Conservation (phyloP, 23 tunicate genomes). For the Ascidia mentula region DNA sequence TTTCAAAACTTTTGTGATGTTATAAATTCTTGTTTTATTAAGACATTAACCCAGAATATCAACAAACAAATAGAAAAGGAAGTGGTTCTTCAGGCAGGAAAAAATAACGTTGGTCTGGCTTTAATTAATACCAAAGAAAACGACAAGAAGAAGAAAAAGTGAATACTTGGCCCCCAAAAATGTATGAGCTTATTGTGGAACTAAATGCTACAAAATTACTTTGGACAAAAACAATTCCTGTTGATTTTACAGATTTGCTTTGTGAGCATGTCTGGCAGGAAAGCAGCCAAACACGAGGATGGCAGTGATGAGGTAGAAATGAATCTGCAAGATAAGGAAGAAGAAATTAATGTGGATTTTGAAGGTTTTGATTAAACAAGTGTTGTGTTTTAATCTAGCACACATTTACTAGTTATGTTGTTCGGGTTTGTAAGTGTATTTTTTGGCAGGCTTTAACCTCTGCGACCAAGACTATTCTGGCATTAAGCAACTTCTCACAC, state of each 20-base stretch:
- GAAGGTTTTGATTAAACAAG: conserved; percentile 47
- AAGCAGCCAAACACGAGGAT: conserved; percentile 19
- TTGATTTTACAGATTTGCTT: background rate
- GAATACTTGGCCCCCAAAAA: too few species aligned
- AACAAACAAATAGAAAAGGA: conserved; percentile 79
- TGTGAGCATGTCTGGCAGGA: conserved; percentile 19
- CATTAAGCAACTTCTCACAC: conserved; percentile 62
- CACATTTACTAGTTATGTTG: too few species aligned
- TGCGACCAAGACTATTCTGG: conserved; percentile 67
- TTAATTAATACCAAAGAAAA: conserved; percentile 18
- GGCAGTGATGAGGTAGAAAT: conserved; percentile 31
- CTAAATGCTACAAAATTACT: too few species aligned
- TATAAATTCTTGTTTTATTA: too few species aligned
- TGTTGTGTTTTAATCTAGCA: background rate
- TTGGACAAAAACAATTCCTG: background rate
- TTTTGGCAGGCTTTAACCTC: conserved; percentile 58
- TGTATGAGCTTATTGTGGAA: too few species aligned
- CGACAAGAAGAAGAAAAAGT: background rate
- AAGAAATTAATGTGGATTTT: conserved; percentile 52
- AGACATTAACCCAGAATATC: conserved; percentile 49
- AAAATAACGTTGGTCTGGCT: conserved; percentile 51
- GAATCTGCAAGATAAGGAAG: conserved; percentile 39
- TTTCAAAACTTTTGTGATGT: too few species aligned
- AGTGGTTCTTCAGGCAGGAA: conserved; percentile 72
- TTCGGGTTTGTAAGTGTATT: too few species aligned